Evolutionary conservation across 2,797 vertebrate species (phyloP), one percentile per base, ranked within the genome.

Genomic region (Anisognathus igniventris): DNA sequence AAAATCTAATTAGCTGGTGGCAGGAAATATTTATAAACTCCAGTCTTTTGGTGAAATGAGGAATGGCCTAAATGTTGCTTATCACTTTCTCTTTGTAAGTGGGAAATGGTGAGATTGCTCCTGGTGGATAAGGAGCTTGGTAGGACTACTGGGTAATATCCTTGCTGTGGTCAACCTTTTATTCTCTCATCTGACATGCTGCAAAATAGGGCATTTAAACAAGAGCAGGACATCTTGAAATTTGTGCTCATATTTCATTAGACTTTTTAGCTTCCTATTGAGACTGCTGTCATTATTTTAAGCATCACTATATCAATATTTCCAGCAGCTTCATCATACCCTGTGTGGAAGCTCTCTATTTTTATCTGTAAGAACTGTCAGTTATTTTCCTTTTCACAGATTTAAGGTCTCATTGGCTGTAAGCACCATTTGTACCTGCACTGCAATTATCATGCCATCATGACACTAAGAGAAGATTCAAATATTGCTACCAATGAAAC

Each of bases 221-320:
- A 78, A 62, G 10, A 79, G n/a, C 37, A 67, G 22, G 21, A n/a
- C 28, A 35, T 68, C 57, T 83, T 84, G 86, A 90, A 58, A 75
- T 64, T 58, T 2, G 0, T 54, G 33, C 39, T 91, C 4, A 27
- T 47, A 62, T 68, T 88, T 79, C 61, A 61, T 58, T 57, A 68
- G 51, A 68, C 15, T n/a, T 86, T 83, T 85, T 62, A 51, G 14
- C n/a, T 71, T 87, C 62, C 83, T 90, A 56, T 21, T 85, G 78
- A 84, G 76, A 82, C 53, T 86, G 81, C 37, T 88, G 61, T 91
- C 42, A 45, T 91, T 92, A 72, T 74, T 95, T n/a, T 72, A 68
- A 80, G 47, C 23, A 23, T 35, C 71, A 75, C 39, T 86, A 27
- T 45, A 83, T 68, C 51, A 76, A 1, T 86, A 86, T 74, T 70